These are phyloP conservation scores for Pogoniulus pusillus DNA, from an alignment of 2,797 vertebrate genomes.

Conservation along the genomic window DNA sequence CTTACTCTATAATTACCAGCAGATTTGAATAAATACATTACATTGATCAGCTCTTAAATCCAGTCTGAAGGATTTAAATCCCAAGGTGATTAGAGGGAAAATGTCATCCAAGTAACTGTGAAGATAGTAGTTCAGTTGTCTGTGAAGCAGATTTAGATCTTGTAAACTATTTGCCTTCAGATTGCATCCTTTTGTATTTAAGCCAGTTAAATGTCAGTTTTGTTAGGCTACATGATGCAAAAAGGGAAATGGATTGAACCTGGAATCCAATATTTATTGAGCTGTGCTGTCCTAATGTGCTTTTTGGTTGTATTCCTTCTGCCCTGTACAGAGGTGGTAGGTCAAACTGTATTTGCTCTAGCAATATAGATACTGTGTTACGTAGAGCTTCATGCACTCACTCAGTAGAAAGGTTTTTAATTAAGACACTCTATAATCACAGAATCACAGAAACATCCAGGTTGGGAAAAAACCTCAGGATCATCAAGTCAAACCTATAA, in stretches of 20 bases:
- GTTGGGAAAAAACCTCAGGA: too few species aligned
- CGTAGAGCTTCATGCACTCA: background rate
- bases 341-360: background rate
- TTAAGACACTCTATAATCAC: background rate
- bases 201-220: background rate
- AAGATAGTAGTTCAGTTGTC: background rate
- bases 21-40: background rate
- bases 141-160: background rate
- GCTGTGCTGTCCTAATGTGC: background rate
- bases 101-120: background rate
- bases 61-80: background rate
- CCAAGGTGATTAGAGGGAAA: background rate
- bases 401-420: background rate
- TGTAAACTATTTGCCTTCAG: background rate
- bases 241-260: background rate
- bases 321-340: background rate
- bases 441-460: too few species aligned
- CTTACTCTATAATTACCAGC: background rate
- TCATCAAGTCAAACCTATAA: too few species aligned
- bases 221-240: background rate
- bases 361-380: too few species aligned
- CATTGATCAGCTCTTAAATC: background rate
- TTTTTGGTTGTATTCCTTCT: background rate
- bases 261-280: conserved; percentile 46
- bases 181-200: background rate